Evolutionary conservation across 2,797 vertebrate species (phyloP), one percentile per base, ranked within the genome.

Genomic region (Falco cherrug): DNA sequence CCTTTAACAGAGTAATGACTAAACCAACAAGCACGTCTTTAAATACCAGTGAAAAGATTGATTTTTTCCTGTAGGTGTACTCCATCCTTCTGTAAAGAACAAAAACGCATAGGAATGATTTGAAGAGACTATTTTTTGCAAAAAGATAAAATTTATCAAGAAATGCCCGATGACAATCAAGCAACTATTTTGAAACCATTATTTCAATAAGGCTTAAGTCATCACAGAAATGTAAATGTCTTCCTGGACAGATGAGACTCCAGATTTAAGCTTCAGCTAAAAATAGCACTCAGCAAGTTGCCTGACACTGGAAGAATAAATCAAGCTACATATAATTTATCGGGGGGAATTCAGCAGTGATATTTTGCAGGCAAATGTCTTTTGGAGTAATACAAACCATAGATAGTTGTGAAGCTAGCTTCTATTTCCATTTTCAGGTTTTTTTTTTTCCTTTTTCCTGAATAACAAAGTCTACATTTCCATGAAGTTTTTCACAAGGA

Each of bases 381-480:
- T 81, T 53, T 57, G 17, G 33, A 37, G 71, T 86, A 12, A 19
- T 45, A 29, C 31, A 89, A 69, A 37, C 8, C 14, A 61, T 8
- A 74, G 26, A 33, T 9, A 74, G 29, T 21, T 69, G n/a, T 47
- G 29, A 77, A 81, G 33, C 17, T 37, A 64, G 1, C 9, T 2
- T 81, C 13, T 71, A 12, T 68, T 68, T 87, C 33, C 5, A 6
- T 68, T 84, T 68, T 69, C 35, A 37, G 3, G 1, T 47, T 47
- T 54, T 16, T 3, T 3, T 0, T 1, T 5, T 1, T 4, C 1
- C 39, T 17, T 90, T 25, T 67, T 39, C 13, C 18, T 19, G 11
- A 69, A 75, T 47, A 43, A 67, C 61, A 16, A n/a, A 81, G 5
- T 26, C 35, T 47, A n/a, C 5, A 37, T 61, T 94, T 90, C 47